These are phyloP conservation scores for Megalurothrips usitatus DNA, from an alignment of 2,888 invertebrate species.

Conservation along the genomic window DNA sequence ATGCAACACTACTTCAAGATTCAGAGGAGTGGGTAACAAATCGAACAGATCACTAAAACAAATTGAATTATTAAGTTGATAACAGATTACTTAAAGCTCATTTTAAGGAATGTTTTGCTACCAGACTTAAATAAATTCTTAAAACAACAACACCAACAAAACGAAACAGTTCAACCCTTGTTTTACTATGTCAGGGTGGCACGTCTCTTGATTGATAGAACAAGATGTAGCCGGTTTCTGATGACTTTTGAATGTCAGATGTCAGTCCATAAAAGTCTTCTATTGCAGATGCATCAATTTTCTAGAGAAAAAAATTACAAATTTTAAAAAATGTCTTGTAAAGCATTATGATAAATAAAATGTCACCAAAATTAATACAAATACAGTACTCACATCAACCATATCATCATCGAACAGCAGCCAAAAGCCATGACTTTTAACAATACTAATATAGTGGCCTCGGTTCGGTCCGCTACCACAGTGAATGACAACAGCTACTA, in stretches of 20 bases:
- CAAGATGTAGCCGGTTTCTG: slow-evolving; percentile 98
- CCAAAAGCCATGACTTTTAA: slow-evolving; percentile 99
- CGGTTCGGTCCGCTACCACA: slow-evolving; percentile 99
- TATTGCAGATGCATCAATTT: slow-evolving; percentile 98
- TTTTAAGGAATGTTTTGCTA: slow-evolving; percentile 17
- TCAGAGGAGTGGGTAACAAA: no score
- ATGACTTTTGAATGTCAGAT: slow-evolving; percentile 97
- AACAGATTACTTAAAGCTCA: slow-evolving; percentile 10
- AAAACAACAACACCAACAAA: slow-evolving; percentile 8
- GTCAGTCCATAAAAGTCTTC: slow-evolving; percentile 99
- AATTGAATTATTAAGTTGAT: background rate
- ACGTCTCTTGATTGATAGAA: slow-evolving; percentile 93
- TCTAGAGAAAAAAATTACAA: slow-evolving; percentile 58
- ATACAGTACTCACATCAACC: slow-evolving; percentile 83
- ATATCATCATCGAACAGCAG: slow-evolving; percentile 99
- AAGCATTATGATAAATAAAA: slow-evolving; percentile 25
- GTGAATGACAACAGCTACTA: slow-evolving; percentile 98
- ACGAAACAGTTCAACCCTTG: background rate
- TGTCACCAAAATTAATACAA: slow-evolving; percentile 27
- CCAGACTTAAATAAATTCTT: background rate
- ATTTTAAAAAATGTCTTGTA: slow-evolving; percentile 19
- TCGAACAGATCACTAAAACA: background rate
- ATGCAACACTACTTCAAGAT: no score
- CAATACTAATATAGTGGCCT: slow-evolving; percentile 99
- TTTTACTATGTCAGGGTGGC: slow-evolving; percentile 15